phyloP scores from a whole-genome alignment of 2,113 vertebrate genomes.

The Phoxinus phoxinus region DNA sequence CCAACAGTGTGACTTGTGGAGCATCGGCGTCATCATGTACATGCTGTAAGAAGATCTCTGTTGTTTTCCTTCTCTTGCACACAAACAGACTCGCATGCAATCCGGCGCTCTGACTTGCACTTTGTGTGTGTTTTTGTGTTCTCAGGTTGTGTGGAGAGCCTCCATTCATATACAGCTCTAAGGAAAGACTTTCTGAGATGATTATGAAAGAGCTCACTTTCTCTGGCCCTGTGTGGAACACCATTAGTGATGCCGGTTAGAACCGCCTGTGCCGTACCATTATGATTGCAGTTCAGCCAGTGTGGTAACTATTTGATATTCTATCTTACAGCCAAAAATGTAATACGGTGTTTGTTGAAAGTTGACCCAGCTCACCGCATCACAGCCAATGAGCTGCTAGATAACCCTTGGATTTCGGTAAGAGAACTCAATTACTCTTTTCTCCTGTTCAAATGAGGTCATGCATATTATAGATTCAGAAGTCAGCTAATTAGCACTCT shows the following conservation, averaged over 20 bases:
- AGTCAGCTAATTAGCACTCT: background rate
- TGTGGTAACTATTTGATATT: constrained; percentile 22
- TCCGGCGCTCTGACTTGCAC: background rate
- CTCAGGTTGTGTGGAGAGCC: constrained; percentile 79
- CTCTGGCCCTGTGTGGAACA: constrained; percentile 72
- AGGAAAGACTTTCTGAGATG: constrained; percentile 81
- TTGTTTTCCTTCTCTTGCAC: background rate
- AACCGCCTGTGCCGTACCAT: background rate
- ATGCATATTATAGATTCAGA: background rate
- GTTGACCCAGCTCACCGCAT: constrained; percentile 81
- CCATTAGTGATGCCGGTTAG: constrained; percentile 78
- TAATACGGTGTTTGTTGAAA: constrained; percentile 79
- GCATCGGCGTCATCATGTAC: constrained; percentile 92
- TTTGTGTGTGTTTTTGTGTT: background rate
- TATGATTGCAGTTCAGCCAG: constrained; percentile 21
- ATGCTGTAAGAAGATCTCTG: constrained; percentile 81
- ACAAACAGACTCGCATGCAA: background rate
- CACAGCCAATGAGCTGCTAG: constrained; percentile 78
- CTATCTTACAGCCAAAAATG: constrained; percentile 76
- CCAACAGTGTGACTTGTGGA: constrained; percentile 90
- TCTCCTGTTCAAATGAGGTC: constrained; percentile 12
- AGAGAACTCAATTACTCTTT: constrained; percentile 46
- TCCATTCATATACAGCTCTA: constrained; percentile 80
- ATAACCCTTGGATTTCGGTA: constrained; percentile 81
- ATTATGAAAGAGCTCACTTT: constrained; percentile 79